Evolutionary conservation across 2,888 invertebrate genomes (phyloP), one percentile per base, ranked within the genome.

Genomic region (Exocentrus adspersus): DNA sequence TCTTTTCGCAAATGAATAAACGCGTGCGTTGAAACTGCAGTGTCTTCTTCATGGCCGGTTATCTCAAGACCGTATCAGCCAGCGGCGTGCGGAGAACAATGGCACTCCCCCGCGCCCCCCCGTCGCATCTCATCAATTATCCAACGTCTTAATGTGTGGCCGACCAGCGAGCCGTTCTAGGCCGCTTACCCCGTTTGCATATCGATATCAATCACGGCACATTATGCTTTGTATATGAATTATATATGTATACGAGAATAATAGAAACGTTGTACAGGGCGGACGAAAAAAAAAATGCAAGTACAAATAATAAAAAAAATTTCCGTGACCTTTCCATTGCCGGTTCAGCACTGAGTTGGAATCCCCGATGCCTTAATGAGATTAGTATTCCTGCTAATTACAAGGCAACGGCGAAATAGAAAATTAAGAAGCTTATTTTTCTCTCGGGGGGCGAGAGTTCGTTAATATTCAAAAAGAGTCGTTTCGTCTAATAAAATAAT

Each of bases 71-170:
- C n/a, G n/a, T n/a, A n/a, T n/a, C n/a, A n/a, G n/a, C n/a, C n/a
- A n/a, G n/a, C n/a, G n/a, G n/a, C n/a, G n/a, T n/a, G n/a, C n/a
- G n/a, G n/a, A 66, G 68, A 70, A 70, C 70, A 70, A 70, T 70
- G 65, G 70, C 68, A n/a, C n/a, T n/a, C 70, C 66, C 56, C 66
- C 68, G 70, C 64, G 66, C 62, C 60, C 66, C 58, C 64, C 62
- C 64, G 68, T 70, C 70, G 57, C 63, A 68, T 58, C 70, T 67
- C 70, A 70, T 70, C 70, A 70, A 70, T 70, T 70, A 70, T 66
- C 65, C 65, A 62, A 68, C 64, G 68, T 68, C 68, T 70, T 70
- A 67, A 68, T 70, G 70, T 70, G 70, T 70, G 70, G 70, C 68
- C 70, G 70, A 52, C 61, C 61, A 67, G 45, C 42, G 24, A 24